Evolutionary conservation across 2,888 invertebrate species (phyloP), one percentile per base, ranked within the genome.

Genomic region (Palloptera scutellata): DNA sequence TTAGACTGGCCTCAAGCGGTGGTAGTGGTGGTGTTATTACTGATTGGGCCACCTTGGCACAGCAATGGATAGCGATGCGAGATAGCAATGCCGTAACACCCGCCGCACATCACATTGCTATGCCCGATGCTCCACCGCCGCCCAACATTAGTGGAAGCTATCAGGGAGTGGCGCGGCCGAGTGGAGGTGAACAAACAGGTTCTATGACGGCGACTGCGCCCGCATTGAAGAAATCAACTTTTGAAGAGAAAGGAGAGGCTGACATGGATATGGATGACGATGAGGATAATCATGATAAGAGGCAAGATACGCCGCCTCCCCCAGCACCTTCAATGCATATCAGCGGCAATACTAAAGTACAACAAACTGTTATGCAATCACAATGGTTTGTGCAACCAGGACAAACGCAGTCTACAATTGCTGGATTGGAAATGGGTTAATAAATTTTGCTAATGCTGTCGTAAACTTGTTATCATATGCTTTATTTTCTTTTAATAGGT

Each of bases 61-160:
- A 97, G 82, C 97, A 97, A 89, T 97, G 98, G 97, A 97, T 98
- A 76, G 94, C 94, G 83, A 96, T 96, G 95, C 95, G 96, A 30
- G 82, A 83, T 65, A 75, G 61, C 51, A 70, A 73, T 5, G 87
- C 87, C 48, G 87, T 89, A 48, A 55, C 59, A 30, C 57, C 61
- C 17, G 45, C 9, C 58, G 40, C 69, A n/a, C 57, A 52, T 41
- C 51, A 48, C 67, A 86, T 89, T 52, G 87, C 88, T 10, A 86
- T 89, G 53, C 87, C 88, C 9, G 88, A 89, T 19, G 88, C 89
- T 51, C 89, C 90, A 11, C 89, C 90, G 4, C 87, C 89, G 0
- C 81, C 83, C 9, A 76, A 85, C 30, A 81, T 83, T 40, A 73
- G 75, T 69, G 70, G 69, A 11, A 67, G 73, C 40, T 75, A 74